These are phyloP conservation scores for Phalacrocorax brasilianus DNA, from an alignment of 2,113 vertebrate species.

Conservation along the genomic window DNA sequence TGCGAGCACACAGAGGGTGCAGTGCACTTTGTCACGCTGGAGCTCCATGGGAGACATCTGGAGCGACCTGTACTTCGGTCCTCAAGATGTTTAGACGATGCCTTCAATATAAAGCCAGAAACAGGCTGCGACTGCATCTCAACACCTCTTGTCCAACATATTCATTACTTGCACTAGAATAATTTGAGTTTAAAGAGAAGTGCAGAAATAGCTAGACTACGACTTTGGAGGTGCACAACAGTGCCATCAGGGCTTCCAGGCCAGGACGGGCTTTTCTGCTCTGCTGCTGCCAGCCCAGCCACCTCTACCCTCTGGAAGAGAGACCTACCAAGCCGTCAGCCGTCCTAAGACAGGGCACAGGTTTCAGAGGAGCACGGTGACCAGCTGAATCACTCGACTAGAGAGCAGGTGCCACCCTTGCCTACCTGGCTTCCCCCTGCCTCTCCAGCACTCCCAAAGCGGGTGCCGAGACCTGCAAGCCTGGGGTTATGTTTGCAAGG, in stretches of 20 bases:
- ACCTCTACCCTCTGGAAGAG: background rate
- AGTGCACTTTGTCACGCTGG: accelerated
- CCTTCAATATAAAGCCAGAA: accelerated
- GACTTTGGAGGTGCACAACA: background rate
- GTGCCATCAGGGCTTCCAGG: background rate
- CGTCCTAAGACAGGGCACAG: background rate
- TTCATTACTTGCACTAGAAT: background rate
- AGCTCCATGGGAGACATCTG: background rate
- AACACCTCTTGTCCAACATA: background rate
- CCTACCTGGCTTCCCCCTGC: background rate
- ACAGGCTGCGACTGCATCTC: background rate
- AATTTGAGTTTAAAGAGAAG: background rate
- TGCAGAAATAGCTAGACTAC: background rate
- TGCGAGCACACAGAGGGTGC: accelerated
- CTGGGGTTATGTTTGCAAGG: background rate
- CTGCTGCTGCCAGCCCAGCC: background rate
- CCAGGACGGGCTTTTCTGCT: background rate
- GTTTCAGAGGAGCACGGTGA: background rate
- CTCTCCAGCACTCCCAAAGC: background rate
- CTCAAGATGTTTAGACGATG: background rate
- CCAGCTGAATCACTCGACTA: background rate
- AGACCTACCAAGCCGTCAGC: background rate
- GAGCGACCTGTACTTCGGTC: background rate
- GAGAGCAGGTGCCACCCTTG: background rate
- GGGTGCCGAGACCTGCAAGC: background rate